phyloP scores from a whole-genome alignment of 1,140 invertebrate species.

The Zaprionus lachaisei region DNA sequence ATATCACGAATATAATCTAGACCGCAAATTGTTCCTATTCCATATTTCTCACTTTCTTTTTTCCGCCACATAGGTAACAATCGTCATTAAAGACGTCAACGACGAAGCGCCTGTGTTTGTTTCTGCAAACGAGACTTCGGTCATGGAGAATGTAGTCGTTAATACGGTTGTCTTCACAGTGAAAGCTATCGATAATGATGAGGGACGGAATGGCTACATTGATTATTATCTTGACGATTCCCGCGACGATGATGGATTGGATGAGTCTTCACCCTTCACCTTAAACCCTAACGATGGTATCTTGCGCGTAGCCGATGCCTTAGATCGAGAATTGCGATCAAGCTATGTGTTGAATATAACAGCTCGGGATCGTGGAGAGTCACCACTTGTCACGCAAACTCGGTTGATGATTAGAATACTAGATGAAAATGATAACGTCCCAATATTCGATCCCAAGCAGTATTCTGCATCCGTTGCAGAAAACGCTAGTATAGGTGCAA shows the following conservation, averaged over 20 bases:
- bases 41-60: slow-evolving; percentile 6
- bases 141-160: slow-evolving; percentile 94
- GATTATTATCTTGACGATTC: slow-evolving; percentile 91
- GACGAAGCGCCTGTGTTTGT: slow-evolving; percentile 97
- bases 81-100: slow-evolving; percentile 96
- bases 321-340: slow-evolving; percentile 94
- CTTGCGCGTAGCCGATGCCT: slow-evolving; percentile 90
- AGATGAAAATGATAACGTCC: slow-evolving; percentile 97
- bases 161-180: slow-evolving; percentile 96
- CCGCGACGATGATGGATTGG: background rate
- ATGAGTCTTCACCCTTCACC: slow-evolving; percentile 88
- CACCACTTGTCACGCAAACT: slow-evolving; percentile 89
- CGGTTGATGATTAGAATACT: slow-evolving; percentile 91
- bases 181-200: slow-evolving; percentile 96
- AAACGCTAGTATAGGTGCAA: slow-evolving; percentile 96
- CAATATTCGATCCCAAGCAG: slow-evolving; percentile 94
- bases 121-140: slow-evolving; percentile 90
- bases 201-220: slow-evolving; percentile 96
- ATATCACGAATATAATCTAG: slow-evolving; percentile 2
- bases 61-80: slow-evolving; percentile 88
- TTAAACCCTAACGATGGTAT: slow-evolving; percentile 95
- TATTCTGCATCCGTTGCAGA: slow-evolving; percentile 95
- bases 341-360: slow-evolving; percentile 92
- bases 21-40: slow-evolving; percentile 9
- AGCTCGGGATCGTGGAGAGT: slow-evolving; percentile 95